These are phyloP conservation scores for Holothuria glaberrima DNA, from an alignment of 35 echinoderm and acorn worm species.

Conservation along the genomic window DNA sequence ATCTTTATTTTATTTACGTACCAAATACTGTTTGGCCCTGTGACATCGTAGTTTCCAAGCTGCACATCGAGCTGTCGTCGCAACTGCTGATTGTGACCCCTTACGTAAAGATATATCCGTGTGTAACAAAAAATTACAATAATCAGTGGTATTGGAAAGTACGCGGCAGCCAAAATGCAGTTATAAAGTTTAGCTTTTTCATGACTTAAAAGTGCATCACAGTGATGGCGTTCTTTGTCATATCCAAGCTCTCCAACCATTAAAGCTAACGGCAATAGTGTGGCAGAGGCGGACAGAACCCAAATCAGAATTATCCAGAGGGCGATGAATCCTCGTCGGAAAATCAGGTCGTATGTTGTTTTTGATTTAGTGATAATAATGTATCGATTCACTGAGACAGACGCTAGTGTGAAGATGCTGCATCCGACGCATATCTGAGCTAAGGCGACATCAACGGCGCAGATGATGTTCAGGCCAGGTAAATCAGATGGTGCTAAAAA, in stretches of 20 bases:
- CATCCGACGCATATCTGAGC: slow-evolving; percentile 2
- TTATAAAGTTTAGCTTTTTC: background rate
- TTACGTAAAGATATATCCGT: no score
- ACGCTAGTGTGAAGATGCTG: slow-evolving; percentile 49
- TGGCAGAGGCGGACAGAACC: slow-evolving; percentile 21
- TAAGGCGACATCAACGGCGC: background rate
- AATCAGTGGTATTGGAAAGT: slow-evolving; percentile 29
- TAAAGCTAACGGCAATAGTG: slow-evolving; percentile 31
- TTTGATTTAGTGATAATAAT: slow-evolving; percentile 21
- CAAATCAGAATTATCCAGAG: slow-evolving; percentile 14
- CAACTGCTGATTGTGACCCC: no score
- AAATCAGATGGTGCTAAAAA: background rate
- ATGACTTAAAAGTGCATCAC: slow-evolving; percentile 30
- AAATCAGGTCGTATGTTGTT: slow-evolving; percentile 1
- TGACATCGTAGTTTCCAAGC: no score
- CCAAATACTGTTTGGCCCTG: no score
- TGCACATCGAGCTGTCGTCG: no score
- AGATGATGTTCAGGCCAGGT: background rate
- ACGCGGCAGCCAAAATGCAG: background rate
- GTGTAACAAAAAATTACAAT: slow-evolving; percentile 39
- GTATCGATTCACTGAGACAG: slow-evolving; percentile 35
- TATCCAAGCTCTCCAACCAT: slow-evolving; percentile 55
- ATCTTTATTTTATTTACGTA: no score
- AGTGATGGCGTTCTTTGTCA: slow-evolving; percentile 29
- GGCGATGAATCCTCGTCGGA: background rate